Conservation (phyloP, 2,888 invertebrate species). For the Hydraecia micacea region DNA sequence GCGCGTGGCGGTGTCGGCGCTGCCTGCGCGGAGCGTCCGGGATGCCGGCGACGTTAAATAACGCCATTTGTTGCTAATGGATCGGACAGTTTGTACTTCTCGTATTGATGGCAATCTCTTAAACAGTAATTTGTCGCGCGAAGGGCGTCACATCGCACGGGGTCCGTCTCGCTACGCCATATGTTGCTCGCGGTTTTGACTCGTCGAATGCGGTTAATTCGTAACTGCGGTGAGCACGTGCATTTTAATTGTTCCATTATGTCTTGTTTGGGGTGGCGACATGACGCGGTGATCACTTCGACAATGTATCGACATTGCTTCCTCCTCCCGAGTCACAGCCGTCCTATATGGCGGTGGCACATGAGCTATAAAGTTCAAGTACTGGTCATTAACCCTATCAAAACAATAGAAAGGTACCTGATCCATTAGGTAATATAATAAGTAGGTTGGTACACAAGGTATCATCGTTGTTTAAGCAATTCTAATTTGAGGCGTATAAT, state of each 20-base stretch:
- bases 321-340: slow-evolving; percentile 28
- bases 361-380: slow-evolving; percentile 51
- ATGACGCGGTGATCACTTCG: slow-evolving; percentile 43
- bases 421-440: slow-evolving; percentile 13
- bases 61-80: slow-evolving; percentile 88
- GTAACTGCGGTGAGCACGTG: slow-evolving; percentile 66
- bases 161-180: slow-evolving; percentile 76
- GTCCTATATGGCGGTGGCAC: slow-evolving; percentile 28
- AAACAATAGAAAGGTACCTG: slow-evolving; percentile 25
- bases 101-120: slow-evolving; percentile 87
- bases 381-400: slow-evolving; percentile 58
- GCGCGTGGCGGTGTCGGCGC: slow-evolving; percentile 28
- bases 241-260: slow-evolving; percentile 82
- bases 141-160: slow-evolving; percentile 56
- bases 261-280: slow-evolving; percentile 66
- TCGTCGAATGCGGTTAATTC: slow-evolving; percentile 65
- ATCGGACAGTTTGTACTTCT: slow-evolving; percentile 80
- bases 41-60: slow-evolving; percentile 71
- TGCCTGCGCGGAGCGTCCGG: neutral
- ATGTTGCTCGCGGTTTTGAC: slow-evolving; percentile 75
- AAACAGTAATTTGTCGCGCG: slow-evolving; percentile 84
- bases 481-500: slow-evolving; percentile 5
- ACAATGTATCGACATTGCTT: slow-evolving; percentile 54
- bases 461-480: slow-evolving; percentile 9
- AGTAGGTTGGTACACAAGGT: neutral